These are phyloP conservation scores for Porites evermanni DNA, from an alignment of 92 coral and sea anemone genomes.

Conservation along the genomic window DNA sequence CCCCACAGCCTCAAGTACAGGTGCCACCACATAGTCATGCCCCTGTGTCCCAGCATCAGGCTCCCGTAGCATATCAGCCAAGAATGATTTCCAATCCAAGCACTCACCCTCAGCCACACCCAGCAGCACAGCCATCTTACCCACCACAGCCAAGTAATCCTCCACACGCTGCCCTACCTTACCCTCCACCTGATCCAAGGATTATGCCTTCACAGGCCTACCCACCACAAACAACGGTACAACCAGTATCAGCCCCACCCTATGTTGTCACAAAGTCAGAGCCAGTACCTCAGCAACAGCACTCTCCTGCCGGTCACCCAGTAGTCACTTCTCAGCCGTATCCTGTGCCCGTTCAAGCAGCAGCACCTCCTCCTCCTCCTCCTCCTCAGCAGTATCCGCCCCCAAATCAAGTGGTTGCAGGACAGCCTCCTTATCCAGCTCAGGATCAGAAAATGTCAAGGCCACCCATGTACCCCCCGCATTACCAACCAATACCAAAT, in stretches of 20 bases:
- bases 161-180: slow-evolving; percentile 21
- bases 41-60: slow-evolving; percentile 46
- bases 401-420: slow-evolving; percentile 56
- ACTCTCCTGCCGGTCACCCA: slow-evolving; percentile 30
- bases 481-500: slow-evolving; percentile 40
- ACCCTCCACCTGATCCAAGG: slow-evolving; percentile 39
- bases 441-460: slow-evolving; percentile 41
- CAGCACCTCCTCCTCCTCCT: slow-evolving; percentile 31
- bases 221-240: slow-evolving; percentile 53
- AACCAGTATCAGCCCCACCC: slow-evolving; percentile 39
- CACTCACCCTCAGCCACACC: slow-evolving; percentile 14
- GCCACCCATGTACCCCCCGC: slow-evolving; percentile 55
- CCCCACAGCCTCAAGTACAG: slow-evolving; percentile 26
- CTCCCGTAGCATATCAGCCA: slow-evolving; percentile 44
- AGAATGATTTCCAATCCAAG: slow-evolving; percentile 66
- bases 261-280: slow-evolving; percentile 45
- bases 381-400: slow-evolving; percentile 63
- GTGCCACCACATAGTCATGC: slow-evolving; percentile 47
- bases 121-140: slow-evolving; percentile 22
- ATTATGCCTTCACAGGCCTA: slow-evolving; percentile 24
- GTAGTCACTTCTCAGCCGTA: slow-evolving; percentile 32
- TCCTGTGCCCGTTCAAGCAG: slow-evolving; percentile 30
- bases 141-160: slow-evolving; percentile 35
- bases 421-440: slow-evolving; percentile 66
- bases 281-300: slow-evolving; percentile 12